A percentile compares a stretch with the other conserved stretches of the same genome.
Evolutionary conservation across 2,113 vertebrate genomes (phyloP).

Genomic region (Eudorcas thomsonii): DNA sequence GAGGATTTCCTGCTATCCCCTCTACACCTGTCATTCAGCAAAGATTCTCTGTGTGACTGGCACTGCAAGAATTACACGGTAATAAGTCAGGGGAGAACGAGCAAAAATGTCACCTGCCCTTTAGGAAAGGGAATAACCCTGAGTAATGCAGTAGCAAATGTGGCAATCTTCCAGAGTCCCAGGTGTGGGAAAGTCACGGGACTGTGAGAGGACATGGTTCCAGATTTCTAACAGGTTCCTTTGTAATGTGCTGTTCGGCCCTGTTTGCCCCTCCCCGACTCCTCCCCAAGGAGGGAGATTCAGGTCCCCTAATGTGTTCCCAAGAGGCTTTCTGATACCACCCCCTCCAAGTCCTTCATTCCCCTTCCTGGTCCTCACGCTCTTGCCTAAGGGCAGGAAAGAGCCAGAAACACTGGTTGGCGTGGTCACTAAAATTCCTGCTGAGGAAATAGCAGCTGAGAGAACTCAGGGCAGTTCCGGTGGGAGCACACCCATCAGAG

Average conservation of each 20-base stretch:
- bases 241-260: not conserved
- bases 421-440: not conserved
- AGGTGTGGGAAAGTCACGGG: not conserved
- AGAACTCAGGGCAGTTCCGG: not conserved
- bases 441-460: not conserved
- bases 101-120: not conserved
- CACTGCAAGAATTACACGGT: not conserved
- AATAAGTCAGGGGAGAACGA: not conserved
- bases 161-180: not conserved
- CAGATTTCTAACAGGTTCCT: not conserved
- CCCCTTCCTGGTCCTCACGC: not conserved
- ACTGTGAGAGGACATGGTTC: not conserved
- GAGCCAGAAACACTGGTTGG: not conserved
- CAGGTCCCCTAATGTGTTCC: not conserved
- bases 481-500: not conserved
- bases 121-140: not conserved
- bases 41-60: not conserved
- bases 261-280: not conserved
- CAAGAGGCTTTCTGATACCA: not conserved
- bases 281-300: not conserved
- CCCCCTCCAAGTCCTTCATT: not conserved
- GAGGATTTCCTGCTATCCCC: not conserved
- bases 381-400: not conserved
- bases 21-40: not conserved
- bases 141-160: no score